A percentile compares a stretch with the other conserved stretches of the same genome.
Evolutionary conservation across 2,113 vertebrate genomes (phyloP).

Genomic region (Cololabis saira): DNA sequence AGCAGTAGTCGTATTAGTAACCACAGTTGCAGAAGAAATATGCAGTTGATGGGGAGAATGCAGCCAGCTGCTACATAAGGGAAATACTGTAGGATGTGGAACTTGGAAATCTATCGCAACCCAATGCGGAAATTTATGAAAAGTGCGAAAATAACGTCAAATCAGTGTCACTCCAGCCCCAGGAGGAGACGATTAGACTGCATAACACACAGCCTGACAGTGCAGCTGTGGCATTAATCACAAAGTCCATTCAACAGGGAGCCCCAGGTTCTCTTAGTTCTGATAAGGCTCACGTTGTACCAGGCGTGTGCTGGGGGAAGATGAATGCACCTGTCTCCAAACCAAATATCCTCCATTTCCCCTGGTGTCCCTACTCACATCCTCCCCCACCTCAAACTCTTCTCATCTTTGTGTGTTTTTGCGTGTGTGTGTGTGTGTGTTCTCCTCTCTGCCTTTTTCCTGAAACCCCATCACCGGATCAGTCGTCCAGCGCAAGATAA

Average conservation of each 20-base stretch:
- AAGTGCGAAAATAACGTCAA: constrained; percentile 28
- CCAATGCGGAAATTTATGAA: neutral
- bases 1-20: neutral
- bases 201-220: constrained; percentile 46
- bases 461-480: constrained; percentile 77
- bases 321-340: constrained; percentile 86
- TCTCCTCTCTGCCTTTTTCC: constrained; percentile 31
- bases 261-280: constrained; percentile 48
- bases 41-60: neutral
- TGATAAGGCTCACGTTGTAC: constrained; percentile 76
- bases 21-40: constrained; percentile 1
- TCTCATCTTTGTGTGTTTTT: constrained; percentile 26
- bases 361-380: constrained; percentile 37
- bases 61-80: neutral
- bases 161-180: constrained; percentile 57
- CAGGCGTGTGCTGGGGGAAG: constrained; percentile 71
- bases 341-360: constrained; percentile 82
- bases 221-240: constrained; percentile 81
- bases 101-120: neutral
- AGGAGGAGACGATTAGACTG: constrained; percentile 64
- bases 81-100: constrained; percentile 5
- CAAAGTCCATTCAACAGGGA: constrained; percentile 65
- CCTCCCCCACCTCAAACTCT: constrained; percentile 1
- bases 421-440: constrained; percentile 1
- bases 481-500: constrained; percentile 72